Percentiles rank a stretch among this genome's conserved stretches.
Evolutionary conservation across 2,113 vertebrate species (phyloP).

Genomic region (Otocyon megalotis): DNA sequence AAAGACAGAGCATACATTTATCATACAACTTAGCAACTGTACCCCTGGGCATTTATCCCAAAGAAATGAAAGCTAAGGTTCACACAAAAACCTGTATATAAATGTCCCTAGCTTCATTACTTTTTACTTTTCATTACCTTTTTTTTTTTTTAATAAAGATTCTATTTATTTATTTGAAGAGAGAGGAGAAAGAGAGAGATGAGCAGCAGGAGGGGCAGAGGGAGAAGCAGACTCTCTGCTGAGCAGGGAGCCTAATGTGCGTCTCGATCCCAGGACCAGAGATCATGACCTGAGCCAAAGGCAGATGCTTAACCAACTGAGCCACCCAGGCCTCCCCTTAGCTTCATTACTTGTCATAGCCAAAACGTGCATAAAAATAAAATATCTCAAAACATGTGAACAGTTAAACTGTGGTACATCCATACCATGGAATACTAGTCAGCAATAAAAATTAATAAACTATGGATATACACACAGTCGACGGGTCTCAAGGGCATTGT

Average conservation of each 20-base stretch:
- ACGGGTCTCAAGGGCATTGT: not conserved
- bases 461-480: not conserved
- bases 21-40: not conserved
- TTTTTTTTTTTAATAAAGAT: too few species aligned
- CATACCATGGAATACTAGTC: not conserved
- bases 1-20: not conserved
- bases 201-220: too few species aligned
- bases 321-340: not conserved
- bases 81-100: not conserved
- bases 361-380: constrained; percentile 4
- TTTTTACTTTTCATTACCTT: not conserved
- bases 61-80: not conserved
- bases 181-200: too few species aligned
- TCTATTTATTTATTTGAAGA: too few species aligned
- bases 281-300: too few species aligned
- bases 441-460: constrained; percentile 48
- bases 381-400: not conserved
- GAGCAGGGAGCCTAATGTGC: too few species aligned
- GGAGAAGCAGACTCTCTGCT: too few species aligned
- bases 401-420: not conserved
- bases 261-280: too few species aligned
- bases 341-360: not conserved
- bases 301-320: too few species aligned
- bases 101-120: not conserved
- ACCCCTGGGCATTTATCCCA: not conserved